These are phyloP conservation scores for Dolichomitus sp. DNA, from an alignment of 2,888 invertebrate species.

Conservation along the genomic window DNA sequence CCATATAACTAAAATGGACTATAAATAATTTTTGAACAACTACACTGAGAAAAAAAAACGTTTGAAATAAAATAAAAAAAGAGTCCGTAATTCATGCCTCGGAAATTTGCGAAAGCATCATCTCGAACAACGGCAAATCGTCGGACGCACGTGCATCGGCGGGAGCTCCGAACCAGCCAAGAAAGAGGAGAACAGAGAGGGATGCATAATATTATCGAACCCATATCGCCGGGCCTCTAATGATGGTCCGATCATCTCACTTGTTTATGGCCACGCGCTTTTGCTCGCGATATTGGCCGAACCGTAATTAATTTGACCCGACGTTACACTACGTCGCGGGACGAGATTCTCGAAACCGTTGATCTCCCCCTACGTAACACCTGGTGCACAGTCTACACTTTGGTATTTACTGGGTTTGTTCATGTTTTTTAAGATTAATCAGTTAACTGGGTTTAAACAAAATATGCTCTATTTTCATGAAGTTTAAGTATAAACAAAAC, in stretches of 20 bases:
- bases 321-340: constrained; percentile 71
- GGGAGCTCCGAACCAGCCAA: neutral
- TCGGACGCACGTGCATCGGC: constrained; percentile 73
- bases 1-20: too few relatives aligned
- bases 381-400: neutral
- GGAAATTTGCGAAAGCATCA: constrained; percentile 42
- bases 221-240: constrained; percentile 74
- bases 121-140: constrained; percentile 34
- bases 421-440: neutral
- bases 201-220: constrained; percentile 82
- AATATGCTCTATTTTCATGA: too few relatives aligned
- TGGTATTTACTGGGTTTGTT: neutral
- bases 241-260: constrained; percentile 80
- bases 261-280: constrained; percentile 79
- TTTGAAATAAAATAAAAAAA: constrained; percentile 14
- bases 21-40: too few relatives aligned
- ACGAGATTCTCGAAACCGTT: constrained; percentile 48
- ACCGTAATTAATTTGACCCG: constrained; percentile 82
- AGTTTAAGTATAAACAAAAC: too few relatives aligned
- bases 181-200: constrained; percentile 34
- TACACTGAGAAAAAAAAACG: too few relatives aligned
- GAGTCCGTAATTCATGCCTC: constrained; percentile 29
- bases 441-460: neutral
- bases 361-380: constrained; percentile 3
- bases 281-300: constrained; percentile 74